Evolutionary conservation across 2,797 vertebrate species (phyloP).

Genomic region (Gymnodraco acuticeps): DNA sequence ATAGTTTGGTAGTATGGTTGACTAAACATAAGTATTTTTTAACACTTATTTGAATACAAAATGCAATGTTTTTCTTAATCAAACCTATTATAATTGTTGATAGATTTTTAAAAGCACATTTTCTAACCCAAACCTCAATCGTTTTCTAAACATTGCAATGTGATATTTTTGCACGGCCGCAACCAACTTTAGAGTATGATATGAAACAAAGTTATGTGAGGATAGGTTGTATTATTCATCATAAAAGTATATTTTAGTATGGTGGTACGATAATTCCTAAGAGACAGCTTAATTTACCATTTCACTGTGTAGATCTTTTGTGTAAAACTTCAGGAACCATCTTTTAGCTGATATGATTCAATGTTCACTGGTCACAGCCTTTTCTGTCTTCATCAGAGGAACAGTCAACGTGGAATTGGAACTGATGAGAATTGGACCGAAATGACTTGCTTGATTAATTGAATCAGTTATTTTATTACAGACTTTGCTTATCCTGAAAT

Average conservation of each 20-base stretch:
- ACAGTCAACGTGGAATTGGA: conserved; percentile 28
- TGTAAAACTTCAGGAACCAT: conserved; percentile 9
- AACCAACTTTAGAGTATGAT: too few relatives aligned
- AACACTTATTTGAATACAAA: too few relatives aligned
- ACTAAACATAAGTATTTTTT: too few relatives aligned
- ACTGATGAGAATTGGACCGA: conserved; percentile 30
- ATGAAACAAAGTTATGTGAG: too few relatives aligned
- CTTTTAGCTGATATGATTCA: conserved; percentile 7
- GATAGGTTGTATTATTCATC: not conserved
- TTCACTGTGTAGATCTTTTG: not conserved
- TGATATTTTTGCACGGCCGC: too few relatives aligned
- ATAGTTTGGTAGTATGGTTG: too few relatives aligned
- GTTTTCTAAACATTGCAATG: too few relatives aligned
- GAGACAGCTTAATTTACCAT: conserved; percentile 31
- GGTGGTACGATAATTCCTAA: not conserved
- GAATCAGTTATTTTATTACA: conserved; percentile 44
- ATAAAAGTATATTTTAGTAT: conserved; percentile 17
- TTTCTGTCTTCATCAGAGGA: conserved; percentile 33
- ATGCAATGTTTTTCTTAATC: too few relatives aligned
- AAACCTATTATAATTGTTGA: too few relatives aligned
- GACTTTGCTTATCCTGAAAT: conserved; percentile 43
- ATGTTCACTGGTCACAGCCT: conserved; percentile 2
- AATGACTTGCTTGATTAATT: conserved; percentile 54
- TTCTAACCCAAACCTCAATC: too few relatives aligned
- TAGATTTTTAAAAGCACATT: too few relatives aligned